Conservation (phyloP, 2,113 vertebrate genomes). For the Acrocephalus kingi region DNA sequence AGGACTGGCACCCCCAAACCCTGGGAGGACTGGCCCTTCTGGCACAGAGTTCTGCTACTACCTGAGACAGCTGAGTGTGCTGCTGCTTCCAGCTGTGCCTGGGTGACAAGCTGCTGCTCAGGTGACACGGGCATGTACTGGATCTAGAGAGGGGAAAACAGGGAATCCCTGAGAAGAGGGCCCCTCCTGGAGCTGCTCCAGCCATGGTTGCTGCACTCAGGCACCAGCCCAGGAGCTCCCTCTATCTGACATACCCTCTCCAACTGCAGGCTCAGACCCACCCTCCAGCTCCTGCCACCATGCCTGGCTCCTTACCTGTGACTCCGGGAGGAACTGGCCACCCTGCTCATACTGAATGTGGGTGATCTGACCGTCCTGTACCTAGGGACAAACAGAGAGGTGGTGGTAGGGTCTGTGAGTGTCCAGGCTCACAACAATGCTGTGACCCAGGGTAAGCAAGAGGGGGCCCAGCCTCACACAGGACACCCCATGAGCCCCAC, state of each 20-base stretch:
- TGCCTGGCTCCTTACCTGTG: slow-evolving; percentile 76
- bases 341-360: slow-evolving; percentile 95
- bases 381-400: slow-evolving; percentile 63
- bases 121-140: slow-evolving; percentile 91
- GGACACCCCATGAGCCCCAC: fast-evolving
- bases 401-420: fast-evolving
- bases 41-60: background rate
- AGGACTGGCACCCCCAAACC: background rate
- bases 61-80: slow-evolving; percentile 92
- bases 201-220: background rate
- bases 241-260: background rate
- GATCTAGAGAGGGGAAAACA: slow-evolving; percentile 74
- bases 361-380: slow-evolving; percentile 92
- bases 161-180: background rate
- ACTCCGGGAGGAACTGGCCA: slow-evolving; percentile 85
- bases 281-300: fast-evolving
- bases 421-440: background rate
- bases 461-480: background rate
- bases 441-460: background rate
- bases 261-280: background rate
- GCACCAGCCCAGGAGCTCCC: background rate
- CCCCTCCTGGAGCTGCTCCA: background rate
- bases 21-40: background rate
- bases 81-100: slow-evolving; percentile 88
- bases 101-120: slow-evolving; percentile 86